A percentile compares a stretch with the other conserved stretches of the same genome.
phyloP scores from a whole-genome alignment of 2,888 invertebrate species.

The Rosalia funebris region DNA sequence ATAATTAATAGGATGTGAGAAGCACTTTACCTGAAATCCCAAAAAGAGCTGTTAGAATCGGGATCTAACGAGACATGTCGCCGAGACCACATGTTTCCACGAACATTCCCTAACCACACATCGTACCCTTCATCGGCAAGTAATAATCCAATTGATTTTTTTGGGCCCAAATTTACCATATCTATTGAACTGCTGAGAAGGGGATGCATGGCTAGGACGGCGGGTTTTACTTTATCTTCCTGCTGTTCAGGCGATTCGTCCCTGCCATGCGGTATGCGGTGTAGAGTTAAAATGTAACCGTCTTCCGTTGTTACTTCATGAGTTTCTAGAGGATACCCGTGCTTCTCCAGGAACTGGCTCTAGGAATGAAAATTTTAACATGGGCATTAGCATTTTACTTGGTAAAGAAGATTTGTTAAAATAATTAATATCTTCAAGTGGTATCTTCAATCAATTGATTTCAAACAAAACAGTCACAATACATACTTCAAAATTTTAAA shows the following conservation, averaged over 20 bases:
- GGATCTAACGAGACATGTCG: conserved; percentile 59
- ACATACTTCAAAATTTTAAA: too few relatives aligned
- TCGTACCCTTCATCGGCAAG: conserved; percentile 46
- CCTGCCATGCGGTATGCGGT: conserved; percentile 41
- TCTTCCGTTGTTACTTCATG: conserved; percentile 45
- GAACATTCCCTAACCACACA: conserved; percentile 60
- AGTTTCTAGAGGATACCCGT: conserved; percentile 41
- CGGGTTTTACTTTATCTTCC: conserved; percentile 7
- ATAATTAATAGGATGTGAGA: too few relatives aligned
- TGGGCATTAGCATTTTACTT: too few relatives aligned
- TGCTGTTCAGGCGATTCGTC: conserved; percentile 11
- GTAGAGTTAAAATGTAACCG: conserved; percentile 44
- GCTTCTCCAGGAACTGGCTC: conserved; percentile 24
- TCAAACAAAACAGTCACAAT: too few relatives aligned
- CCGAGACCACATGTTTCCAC: conserved; percentile 68
- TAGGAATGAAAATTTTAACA: conserved; percentile 9
- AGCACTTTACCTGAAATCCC: conserved; percentile 17
- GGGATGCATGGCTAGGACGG: conserved; percentile 42
- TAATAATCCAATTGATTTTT: conserved; percentile 34
- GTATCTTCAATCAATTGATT: too few relatives aligned
- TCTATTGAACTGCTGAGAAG: conserved; percentile 37
- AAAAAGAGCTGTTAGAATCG: conserved; percentile 4
- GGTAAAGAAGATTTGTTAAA: too few relatives aligned
- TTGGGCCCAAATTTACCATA: conserved; percentile 40
- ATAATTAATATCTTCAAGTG: too few relatives aligned